Conservation (phyloP, 2,797 vertebrate species). For the Lutjanus campechanus region DNA sequence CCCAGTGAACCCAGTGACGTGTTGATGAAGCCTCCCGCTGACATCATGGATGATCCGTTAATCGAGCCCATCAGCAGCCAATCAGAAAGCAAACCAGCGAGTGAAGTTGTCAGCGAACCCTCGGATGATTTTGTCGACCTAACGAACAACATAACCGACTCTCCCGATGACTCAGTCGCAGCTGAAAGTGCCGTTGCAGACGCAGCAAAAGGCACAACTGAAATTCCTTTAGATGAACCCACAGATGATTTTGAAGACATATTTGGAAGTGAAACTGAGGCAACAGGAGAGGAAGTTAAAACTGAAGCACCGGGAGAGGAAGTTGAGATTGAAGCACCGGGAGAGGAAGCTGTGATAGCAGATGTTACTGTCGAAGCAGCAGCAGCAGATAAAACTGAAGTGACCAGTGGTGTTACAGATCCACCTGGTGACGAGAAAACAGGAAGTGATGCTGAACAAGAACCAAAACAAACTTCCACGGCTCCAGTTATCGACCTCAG, state of each 20-base stretch:
- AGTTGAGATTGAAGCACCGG: constrained; percentile 17
- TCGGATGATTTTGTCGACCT: constrained; percentile 77
- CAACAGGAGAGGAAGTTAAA: no score
- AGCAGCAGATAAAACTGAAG: constrained; percentile 28
- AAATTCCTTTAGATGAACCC: constrained; percentile 54
- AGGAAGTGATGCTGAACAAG: constrained; percentile 31
- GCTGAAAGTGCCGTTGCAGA: constrained; percentile 12
- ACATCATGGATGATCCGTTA: constrained; percentile 63
- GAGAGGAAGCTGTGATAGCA: constrained; percentile 41
- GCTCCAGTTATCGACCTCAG: constrained; percentile 55
- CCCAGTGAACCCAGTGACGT: constrained; percentile 35
- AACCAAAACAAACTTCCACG: constrained; percentile 43
- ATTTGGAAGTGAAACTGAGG: constrained; percentile 68
- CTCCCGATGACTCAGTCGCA: not conserved
- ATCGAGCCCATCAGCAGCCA: constrained; percentile 56
- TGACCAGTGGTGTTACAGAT: not conserved
- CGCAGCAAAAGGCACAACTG: constrained; percentile 25
- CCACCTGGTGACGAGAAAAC: constrained; percentile 27
- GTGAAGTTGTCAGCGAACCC: constrained; percentile 46
- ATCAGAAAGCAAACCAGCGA: constrained; percentile 37
- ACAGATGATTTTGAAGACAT: constrained; percentile 76
- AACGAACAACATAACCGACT: constrained; percentile 55
- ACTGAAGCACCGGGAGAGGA: constrained; percentile 39
- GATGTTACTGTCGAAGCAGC: constrained; percentile 40
- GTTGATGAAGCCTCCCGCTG: constrained; percentile 51